phyloP scores from a whole-genome alignment of 2,797 vertebrate genomes.

The Pseudocheirus occidentalis region DNA sequence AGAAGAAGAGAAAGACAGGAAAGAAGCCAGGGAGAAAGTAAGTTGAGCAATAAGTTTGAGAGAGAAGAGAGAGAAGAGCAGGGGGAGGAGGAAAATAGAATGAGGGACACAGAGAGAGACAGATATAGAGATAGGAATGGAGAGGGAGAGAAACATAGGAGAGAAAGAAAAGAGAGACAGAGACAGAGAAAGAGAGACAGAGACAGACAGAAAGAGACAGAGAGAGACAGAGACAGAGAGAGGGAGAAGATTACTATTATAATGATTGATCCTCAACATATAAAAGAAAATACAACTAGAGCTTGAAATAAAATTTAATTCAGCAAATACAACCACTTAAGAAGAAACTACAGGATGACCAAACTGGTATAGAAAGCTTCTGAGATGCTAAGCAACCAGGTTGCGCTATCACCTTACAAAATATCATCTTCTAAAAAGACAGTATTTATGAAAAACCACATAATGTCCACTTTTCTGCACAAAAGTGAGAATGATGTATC shows the following conservation, averaged over 20 bases:
- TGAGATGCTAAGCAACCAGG: neutral
- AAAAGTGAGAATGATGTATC: conserved; percentile 62
- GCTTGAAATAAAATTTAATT: conserved; percentile 29
- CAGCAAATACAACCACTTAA: neutral
- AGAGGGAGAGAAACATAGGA: too few relatives aligned
- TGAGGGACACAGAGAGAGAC: too few relatives aligned
- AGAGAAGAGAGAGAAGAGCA: too few relatives aligned
- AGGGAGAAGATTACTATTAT: neutral
- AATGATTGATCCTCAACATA: conserved; percentile 6
- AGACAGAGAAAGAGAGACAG: too few relatives aligned
- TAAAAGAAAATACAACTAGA: conserved; percentile 3
- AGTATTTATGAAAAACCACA: conserved; percentile 69
- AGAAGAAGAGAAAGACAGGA: too few relatives aligned
- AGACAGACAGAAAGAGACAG: too few relatives aligned
- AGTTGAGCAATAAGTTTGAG: too few relatives aligned
- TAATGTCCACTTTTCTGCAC: conserved; percentile 65
- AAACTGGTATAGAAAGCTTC: neutral
- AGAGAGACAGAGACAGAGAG: too few relatives aligned
- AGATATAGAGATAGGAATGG: too few relatives aligned
- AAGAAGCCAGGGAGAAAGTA: too few relatives aligned
- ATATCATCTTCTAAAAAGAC: conserved; percentile 43
- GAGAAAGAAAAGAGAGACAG: too few relatives aligned
- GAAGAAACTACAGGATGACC: conserved; percentile 9
- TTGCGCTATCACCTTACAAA: conserved; percentile 44
- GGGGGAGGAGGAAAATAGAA: too few relatives aligned